phyloP scores from a whole-genome alignment of 2,888 invertebrate genomes.

The Pseudolycoriella hygida region DNA sequence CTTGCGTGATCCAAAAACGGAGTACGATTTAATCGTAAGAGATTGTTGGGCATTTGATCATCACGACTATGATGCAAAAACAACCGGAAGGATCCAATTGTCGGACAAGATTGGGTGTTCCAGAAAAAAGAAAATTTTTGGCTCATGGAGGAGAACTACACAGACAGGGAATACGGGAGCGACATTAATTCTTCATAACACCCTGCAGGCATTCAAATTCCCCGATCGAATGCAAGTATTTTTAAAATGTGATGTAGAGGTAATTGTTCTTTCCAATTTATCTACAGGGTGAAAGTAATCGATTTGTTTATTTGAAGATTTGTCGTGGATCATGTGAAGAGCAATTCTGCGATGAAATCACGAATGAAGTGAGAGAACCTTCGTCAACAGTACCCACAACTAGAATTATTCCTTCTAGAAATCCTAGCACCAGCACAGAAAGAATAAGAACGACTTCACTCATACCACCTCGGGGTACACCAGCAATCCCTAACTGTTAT shows the following conservation, averaged over 20 bases:
- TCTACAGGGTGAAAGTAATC: slow-evolving; percentile 9
- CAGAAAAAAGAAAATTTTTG: slow-evolving; percentile 46
- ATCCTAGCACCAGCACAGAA: too few species aligned
- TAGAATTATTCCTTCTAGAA: too few species aligned
- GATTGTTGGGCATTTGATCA: slow-evolving; percentile 58
- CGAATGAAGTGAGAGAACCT: slow-evolving; percentile 4
- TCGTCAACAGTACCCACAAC: too few species aligned
- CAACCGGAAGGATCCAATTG: slow-evolving; percentile 41
- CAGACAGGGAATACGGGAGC: slow-evolving; percentile 40
- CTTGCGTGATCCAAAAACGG: slow-evolving; percentile 41
- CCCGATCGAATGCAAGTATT: slow-evolving; percentile 55
- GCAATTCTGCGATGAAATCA: slow-evolving; percentile 15
- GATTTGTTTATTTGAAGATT: slow-evolving; percentile 12
- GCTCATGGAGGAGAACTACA: slow-evolving; percentile 41
- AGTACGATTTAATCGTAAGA: slow-evolving; percentile 47
- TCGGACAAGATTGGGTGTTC: slow-evolving; percentile 50
- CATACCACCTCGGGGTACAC: slow-evolving; percentile 12
- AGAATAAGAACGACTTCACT: too few species aligned
- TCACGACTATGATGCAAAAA: slow-evolving; percentile 38
- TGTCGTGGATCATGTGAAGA: slow-evolving; percentile 20
- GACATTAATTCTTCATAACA: slow-evolving; percentile 45
- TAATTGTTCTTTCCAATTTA: slow-evolving; percentile 16
- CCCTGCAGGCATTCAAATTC: slow-evolving; percentile 54
- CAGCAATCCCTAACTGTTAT: slow-evolving; percentile 14
- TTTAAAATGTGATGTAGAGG: slow-evolving; percentile 56